Percentiles rank a stretch among this genome's conserved stretches.
phyloP scores from a whole-genome alignment of 37 sponge, comb jelly and placozoan species.

The Geodia barretti region DNA sequence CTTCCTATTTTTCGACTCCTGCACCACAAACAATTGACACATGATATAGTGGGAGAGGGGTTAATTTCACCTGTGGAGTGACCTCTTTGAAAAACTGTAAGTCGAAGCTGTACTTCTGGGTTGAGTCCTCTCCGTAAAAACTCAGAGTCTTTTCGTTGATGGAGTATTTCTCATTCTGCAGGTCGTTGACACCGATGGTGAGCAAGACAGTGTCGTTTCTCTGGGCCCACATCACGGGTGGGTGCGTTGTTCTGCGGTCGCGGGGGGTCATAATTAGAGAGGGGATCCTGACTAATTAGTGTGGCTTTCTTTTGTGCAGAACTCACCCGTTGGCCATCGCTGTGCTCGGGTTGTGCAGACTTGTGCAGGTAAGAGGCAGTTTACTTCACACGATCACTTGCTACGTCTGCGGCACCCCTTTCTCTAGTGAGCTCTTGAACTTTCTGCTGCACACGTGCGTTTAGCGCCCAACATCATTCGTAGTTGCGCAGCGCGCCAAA shows the following conservation, averaged over 20 bases:
- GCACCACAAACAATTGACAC: not conserved
- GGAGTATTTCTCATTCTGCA: slow-evolving; percentile 41
- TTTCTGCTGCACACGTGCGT: too few species aligned
- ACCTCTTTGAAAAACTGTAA: slow-evolving; percentile 65
- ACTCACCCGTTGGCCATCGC: too few species aligned
- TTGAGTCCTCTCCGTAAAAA: slow-evolving; percentile 52
- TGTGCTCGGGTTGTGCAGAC: too few species aligned
- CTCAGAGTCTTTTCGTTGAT: slow-evolving; percentile 48
- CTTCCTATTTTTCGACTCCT: slow-evolving; percentile 76
- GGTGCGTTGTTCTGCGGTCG: slow-evolving; percentile 11
- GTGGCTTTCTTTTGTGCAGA: not conserved
- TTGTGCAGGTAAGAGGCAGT: too few species aligned
- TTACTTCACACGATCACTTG: too few species aligned
- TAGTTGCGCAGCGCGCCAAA: too few species aligned
- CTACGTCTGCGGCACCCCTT: too few species aligned
- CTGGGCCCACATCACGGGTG: slow-evolving; percentile 74
- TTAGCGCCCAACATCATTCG: too few species aligned
- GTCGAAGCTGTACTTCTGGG: slow-evolving; percentile 45
- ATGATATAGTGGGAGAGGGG: not conserved
- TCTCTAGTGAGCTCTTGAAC: too few species aligned
- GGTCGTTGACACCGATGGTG: slow-evolving; percentile 53
- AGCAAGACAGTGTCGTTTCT: slow-evolving; percentile 64
- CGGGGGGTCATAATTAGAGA: not conserved
- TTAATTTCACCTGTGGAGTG: slow-evolving; percentile 36
- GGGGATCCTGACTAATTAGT: not conserved